These are phyloP conservation scores for Rhinatrema bivittatum DNA, from an alignment of 2,797 vertebrate genomes.

Conservation along the genomic window DNA sequence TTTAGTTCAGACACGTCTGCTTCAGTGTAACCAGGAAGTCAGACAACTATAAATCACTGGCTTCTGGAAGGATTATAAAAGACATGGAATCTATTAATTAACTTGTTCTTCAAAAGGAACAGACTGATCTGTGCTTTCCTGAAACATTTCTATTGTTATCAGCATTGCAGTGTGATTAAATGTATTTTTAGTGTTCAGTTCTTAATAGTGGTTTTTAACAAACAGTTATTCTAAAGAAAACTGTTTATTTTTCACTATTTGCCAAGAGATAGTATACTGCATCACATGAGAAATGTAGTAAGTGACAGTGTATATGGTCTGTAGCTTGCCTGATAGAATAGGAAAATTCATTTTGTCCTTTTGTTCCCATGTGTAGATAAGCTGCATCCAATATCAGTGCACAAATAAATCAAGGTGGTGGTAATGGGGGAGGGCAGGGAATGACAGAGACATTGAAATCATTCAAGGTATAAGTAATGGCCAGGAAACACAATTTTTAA, in stretches of 20 bases:
- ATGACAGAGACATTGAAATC: no score
- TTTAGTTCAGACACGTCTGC: no score
- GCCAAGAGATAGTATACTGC: constrained; percentile 47
- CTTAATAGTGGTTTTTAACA: constrained; percentile 43
- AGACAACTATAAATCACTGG: constrained; percentile 3
- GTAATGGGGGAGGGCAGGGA: no score
- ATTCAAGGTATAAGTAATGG: no score
- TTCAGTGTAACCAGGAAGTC: background rate
- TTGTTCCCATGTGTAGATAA: no score
- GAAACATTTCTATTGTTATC: constrained; percentile 29
- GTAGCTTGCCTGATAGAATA: no score
- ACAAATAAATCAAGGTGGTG: no score
- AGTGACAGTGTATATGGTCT: no score
- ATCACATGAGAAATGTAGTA: no score
- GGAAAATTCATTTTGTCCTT: no score
- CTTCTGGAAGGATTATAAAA: constrained; percentile 14
- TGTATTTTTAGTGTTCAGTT: constrained; percentile 25
- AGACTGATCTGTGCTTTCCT: constrained; percentile 23
- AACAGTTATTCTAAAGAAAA: constrained; percentile 42
- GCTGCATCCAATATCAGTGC: no score
- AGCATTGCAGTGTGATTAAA: constrained; percentile 26
- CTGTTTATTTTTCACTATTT: constrained; percentile 51
- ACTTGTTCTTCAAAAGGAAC: constrained; percentile 27
- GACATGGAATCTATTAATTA: constrained; percentile 30
- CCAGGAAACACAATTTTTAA: no score